phyloP scores from a whole-genome alignment of 2,113 vertebrate species.

The Proteles cristata region DNA sequence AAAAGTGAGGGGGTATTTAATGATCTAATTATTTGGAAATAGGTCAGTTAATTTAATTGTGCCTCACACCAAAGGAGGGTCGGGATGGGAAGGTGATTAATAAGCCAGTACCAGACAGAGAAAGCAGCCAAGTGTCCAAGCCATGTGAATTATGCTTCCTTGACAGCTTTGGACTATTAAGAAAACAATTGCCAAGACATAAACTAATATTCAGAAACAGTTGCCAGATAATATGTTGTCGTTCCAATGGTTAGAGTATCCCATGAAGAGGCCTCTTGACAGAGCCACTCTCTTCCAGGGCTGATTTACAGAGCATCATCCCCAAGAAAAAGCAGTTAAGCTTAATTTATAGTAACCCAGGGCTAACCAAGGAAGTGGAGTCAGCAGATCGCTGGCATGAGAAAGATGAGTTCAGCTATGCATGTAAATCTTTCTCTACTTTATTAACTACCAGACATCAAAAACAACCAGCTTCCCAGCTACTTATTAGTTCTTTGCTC shows the following conservation, averaged over 20 bases:
- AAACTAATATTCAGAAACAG: constrained; percentile 63
- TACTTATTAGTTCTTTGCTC: constrained; percentile 15
- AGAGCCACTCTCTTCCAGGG: background rate
- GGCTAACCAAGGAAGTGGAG: constrained; percentile 38
- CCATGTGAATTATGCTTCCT: background rate
- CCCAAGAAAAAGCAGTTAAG: constrained; percentile 51
- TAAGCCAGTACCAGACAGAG: background rate
- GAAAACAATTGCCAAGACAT: constrained; percentile 60
- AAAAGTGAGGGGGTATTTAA: background rate
- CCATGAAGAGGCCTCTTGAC: constrained; percentile 24
- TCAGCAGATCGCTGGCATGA: constrained; percentile 59
- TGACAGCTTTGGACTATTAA: constrained; percentile 63
- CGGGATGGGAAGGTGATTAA: background rate
- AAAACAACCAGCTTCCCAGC: background rate
- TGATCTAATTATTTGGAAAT: constrained; percentile 41
- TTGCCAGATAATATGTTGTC: constrained; percentile 36
- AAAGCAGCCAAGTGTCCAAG: background rate
- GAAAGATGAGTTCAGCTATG: constrained; percentile 37
- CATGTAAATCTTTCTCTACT: constrained; percentile 57
- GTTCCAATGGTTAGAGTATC: constrained; percentile 32
- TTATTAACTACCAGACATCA: constrained; percentile 54
- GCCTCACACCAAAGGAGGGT: background rate
- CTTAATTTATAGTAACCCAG: constrained; percentile 62
- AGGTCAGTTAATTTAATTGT: background rate
- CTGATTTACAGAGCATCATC: constrained; percentile 61